Percentiles rank a stretch among this genome's conserved stretches.
Conservation (phyloP, 2,888 invertebrate genomes). For the Ichneumon xanthorius region DNA sequence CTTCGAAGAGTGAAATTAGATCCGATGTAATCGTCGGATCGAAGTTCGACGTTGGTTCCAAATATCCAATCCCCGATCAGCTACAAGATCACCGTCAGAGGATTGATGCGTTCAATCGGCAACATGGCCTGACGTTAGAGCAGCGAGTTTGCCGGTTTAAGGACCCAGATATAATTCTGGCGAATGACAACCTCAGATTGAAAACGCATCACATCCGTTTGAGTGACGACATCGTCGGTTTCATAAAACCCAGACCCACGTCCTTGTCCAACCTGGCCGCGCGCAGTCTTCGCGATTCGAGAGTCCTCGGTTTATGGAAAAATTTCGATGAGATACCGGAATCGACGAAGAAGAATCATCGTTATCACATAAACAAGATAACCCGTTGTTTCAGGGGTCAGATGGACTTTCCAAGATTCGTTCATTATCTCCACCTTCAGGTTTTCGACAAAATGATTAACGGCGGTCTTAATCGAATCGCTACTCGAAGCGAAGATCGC, state of each 20-base stretch:
- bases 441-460: conserved; percentile 68
- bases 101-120: conserved; percentile 64
- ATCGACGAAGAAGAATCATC: conserved; percentile 35
- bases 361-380: conserved; percentile 46
- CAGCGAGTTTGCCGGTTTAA: not conserved
- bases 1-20: not conserved
- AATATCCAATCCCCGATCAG: not conserved
- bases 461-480: conserved; percentile 55
- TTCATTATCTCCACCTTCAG: conserved; percentile 68
- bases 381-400: conserved; percentile 53
- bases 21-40: not conserved
- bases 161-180: conserved; percentile 71
- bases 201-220: conserved; percentile 59
- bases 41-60: not conserved
- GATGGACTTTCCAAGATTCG: conserved; percentile 37
- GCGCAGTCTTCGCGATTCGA: conserved; percentile 63
- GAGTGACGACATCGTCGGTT: conserved; percentile 33
- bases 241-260: conserved; percentile 35
- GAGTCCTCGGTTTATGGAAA: conserved; percentile 64
- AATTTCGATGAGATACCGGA: conserved; percentile 3
- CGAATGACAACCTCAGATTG: conserved; percentile 69
- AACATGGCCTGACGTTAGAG: conserved; percentile 54
- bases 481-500: conserved; percentile 43
- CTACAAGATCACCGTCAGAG: conserved; percentile 25
- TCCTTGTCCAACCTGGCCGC: conserved; percentile 54